A percentile compares a stretch with the other conserved stretches of the same genome.
phyloP scores from a whole-genome alignment of 1,140 invertebrate species.

The Diachasmimorpha longicaudata region DNA sequence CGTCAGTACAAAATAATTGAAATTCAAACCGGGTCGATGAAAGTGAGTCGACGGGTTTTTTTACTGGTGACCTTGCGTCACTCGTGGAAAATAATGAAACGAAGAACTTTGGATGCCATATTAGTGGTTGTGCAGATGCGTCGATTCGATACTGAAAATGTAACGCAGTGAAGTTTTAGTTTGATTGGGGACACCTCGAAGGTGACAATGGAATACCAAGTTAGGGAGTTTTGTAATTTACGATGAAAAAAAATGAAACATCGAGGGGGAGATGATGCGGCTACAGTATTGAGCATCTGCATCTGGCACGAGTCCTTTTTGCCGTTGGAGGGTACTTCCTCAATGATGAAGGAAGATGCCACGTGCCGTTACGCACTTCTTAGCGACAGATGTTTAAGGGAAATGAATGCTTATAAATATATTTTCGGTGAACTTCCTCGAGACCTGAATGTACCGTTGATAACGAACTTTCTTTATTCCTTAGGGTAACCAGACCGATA shows the following conservation, averaged over 20 bases:
- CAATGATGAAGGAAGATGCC: not conserved
- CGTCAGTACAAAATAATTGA: not conserved
- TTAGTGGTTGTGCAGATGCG: not conserved
- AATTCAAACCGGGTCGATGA: constrained; percentile 6
- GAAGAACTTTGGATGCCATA: not conserved
- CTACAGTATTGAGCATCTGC: not conserved
- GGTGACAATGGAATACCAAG: not conserved
- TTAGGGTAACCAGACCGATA: no score
- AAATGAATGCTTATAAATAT: not conserved
- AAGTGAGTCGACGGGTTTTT: constrained; percentile 1
- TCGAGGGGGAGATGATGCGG: not conserved
- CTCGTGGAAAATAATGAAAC: not conserved
- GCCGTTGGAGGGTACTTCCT: not conserved
- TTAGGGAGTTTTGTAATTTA: not conserved
- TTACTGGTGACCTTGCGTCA: not conserved
- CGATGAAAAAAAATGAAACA: not conserved
- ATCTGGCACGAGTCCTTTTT: not conserved
- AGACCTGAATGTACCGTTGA: not conserved
- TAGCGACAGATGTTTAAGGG: constrained; percentile 14
- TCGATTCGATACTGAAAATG: not conserved
- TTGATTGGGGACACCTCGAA: not conserved
- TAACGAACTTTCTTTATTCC: no score
- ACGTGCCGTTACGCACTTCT: not conserved
- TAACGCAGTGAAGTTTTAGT: not conserved
- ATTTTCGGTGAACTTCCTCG: not conserved